Base-by-base conservation (phyloP, 1,140 invertebrate species). In the Steinernema feltiae region DNA sequence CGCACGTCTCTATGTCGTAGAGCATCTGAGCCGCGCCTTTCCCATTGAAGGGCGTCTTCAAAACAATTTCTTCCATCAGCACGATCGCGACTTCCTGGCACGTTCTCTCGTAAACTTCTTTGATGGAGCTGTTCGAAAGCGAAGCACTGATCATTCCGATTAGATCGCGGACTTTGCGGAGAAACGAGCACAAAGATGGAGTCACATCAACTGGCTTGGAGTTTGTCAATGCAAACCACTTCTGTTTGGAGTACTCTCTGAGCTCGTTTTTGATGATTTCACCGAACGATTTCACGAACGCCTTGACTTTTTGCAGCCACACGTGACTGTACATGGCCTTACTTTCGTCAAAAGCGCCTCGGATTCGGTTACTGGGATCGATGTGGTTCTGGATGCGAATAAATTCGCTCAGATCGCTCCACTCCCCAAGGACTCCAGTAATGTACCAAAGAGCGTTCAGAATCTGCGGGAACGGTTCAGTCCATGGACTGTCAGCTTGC, bases 401-500 rank as follows among this genome's bases (percentile, higher is more conserved):
- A 27, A 63, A 75, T 12, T 32, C 31, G 27, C 29, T 73, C 12
- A 70, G 12, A 12, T 75, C 72, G 41, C 35, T 76, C 74, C 74
- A 76, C 31, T 76, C 74, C 17, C 48, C 21, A 24, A 76, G 35
- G 2, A 70, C 35, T 21, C 30, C 35, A 24, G 48, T 30, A 24
- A 76, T 31, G 35, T 63, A 76, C 74, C 74, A 76, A 3, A 76
- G 46, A 21, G 74, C 72, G 35, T 76, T 76, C 74, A 76, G 71
- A 18, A 76, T 73, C 35, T 76, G 74, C 18, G 74, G 74, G 29
- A 76, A 76, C 2, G 74, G 74, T 32, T 73, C 35, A 3, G 32
- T 76, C 74, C 74, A 76, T 21, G 74, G 74, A 31, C 48, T 70
- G 2, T 76, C 72, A 18, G 73, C 74, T 30, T 30, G 71, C 12